Percentiles rank a stretch among this genome's conserved stretches.
Evolutionary conservation across 1,140 invertebrate genomes (phyloP).

Genomic region (Eriosoma lanigerum): DNA sequence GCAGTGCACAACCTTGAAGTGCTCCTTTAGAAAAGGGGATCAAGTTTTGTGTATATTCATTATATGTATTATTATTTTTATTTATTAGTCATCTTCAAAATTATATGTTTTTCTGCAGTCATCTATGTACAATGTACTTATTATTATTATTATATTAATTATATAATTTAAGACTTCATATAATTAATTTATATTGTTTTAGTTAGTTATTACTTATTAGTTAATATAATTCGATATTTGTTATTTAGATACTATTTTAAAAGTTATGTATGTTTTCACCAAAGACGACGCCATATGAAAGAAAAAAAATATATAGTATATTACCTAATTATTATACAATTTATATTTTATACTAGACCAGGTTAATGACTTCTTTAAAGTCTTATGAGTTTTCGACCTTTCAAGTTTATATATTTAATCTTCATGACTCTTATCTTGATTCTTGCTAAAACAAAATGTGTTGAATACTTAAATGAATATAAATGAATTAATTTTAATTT

Average conservation of each 20-base stretch:
- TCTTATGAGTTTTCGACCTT: no score
- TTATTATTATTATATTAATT: background rate
- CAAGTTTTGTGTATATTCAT: background rate
- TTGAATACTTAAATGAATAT: no score
- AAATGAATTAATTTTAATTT: no score
- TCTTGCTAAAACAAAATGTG: no score
- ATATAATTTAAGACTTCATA: background rate
- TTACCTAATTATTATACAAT: no score
- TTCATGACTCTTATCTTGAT: no score
- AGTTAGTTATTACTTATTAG: background rate
- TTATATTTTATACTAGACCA: no score
- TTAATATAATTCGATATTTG: background rate
- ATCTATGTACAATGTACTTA: background rate
- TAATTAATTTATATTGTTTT: background rate
- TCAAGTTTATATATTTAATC: no score
- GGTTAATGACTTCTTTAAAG: no score
- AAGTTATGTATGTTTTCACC: background rate
- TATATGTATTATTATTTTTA: background rate
- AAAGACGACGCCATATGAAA: background rate
- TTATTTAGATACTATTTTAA: background rate
- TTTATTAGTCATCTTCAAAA: background rate
- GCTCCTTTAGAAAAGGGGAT: background rate
- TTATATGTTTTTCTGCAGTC: background rate
- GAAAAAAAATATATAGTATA: no score
- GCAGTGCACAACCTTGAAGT: background rate